Percentiles rank a stretch among this genome's conserved stretches.
Evolutionary conservation across 35 echinoderm and acorn worm species (phyloP).

Genomic region (Stichopus chloronotus): DNA sequence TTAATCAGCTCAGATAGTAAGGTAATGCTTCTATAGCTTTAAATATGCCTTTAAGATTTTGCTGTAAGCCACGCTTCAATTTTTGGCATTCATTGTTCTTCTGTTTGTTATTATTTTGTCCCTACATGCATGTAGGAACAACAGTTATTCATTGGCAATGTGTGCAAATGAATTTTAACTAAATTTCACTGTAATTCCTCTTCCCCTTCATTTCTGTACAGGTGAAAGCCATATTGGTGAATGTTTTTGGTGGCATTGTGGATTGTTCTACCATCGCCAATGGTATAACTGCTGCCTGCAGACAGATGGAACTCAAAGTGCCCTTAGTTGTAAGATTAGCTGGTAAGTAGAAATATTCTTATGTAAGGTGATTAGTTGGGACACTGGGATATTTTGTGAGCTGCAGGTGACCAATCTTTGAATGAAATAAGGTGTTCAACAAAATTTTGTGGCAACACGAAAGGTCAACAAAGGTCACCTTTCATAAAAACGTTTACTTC

Average conservation of each 20-base stretch:
- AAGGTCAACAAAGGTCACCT: no score
- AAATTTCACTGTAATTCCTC: no score
- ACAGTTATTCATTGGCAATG: no score
- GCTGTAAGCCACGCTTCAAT: not conserved
- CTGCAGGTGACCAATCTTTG: not conserved
- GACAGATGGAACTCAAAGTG: slow-evolving; percentile 86
- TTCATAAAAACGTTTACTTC: no score
- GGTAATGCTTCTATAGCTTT: slow-evolving; percentile 47
- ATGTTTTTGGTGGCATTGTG: slow-evolving; percentile 99
- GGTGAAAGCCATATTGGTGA: slow-evolving; percentile 96
- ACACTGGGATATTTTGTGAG: not conserved
- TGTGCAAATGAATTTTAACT: no score
- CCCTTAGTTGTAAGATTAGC: slow-evolving; percentile 97
- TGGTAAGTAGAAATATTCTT: slow-evolving; percentile 58
- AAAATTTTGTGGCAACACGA: no score
- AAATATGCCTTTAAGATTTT: no score
- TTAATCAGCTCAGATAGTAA: slow-evolving; percentile 84
- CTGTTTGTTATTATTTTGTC: no score
- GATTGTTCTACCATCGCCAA: slow-evolving; percentile 86
- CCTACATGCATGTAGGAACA: no score
- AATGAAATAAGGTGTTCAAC: no score
- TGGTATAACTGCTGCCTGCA: slow-evolving; percentile 90
- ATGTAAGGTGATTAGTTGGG: not conserved
- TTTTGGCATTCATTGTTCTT: no score
- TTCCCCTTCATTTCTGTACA: slow-evolving; percentile 38